Conservation (phyloP, 1,140 invertebrate genomes). For the Procambarus clarkii region DNA sequence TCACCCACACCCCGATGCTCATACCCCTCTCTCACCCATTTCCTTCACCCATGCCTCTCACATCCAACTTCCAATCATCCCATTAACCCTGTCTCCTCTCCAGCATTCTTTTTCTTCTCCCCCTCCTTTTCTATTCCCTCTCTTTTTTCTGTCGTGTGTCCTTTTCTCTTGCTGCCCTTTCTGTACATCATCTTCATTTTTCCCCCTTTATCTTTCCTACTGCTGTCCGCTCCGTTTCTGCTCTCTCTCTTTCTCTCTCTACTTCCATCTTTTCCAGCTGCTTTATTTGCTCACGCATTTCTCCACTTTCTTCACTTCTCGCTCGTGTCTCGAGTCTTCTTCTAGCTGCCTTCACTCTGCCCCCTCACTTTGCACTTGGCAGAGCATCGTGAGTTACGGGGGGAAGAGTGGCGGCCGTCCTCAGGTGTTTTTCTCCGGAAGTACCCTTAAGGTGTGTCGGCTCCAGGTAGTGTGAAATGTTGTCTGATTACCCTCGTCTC, state of each 20-base stretch:
- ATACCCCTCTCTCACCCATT: too few relatives aligned
- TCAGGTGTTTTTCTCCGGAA: background rate
- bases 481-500: background rate
- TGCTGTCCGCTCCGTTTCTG: background rate
- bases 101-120: background rate
- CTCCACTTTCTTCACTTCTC: background rate
- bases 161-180: background rate
- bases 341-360: background rate
- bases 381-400: background rate
- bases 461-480: background rate
- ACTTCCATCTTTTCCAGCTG: background rate
- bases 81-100: background rate
- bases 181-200: background rate
- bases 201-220: too few relatives aligned
- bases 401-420: background rate
- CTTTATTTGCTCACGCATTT: background rate
- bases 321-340: background rate
- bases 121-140: background rate
- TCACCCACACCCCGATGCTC: too few relatives aligned
- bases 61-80: background rate
- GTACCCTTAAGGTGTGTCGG: background rate
- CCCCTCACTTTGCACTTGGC: background rate
- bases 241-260: background rate
- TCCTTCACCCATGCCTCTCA: too few relatives aligned
- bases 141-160: background rate